These are phyloP conservation scores for Oophaga sylvatica DNA, from an alignment of 2,797 vertebrate species.

Conservation along the genomic window DNA sequence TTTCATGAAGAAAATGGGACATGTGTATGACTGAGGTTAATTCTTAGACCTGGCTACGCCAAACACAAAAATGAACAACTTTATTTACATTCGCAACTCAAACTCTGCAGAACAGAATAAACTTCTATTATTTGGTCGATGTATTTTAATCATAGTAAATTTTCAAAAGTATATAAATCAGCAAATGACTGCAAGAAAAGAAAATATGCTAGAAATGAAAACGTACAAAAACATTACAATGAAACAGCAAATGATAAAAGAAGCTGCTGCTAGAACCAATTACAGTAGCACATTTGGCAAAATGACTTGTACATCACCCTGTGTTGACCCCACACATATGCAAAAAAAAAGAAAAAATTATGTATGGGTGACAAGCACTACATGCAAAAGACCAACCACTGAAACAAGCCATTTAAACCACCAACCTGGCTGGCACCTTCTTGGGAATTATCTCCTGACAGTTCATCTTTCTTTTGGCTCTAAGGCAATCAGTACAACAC, in stretches of 20 bases:
- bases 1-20: background rate
- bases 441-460: constrained; percentile 60
- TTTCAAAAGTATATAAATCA: constrained; percentile 1
- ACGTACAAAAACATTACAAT: constrained; percentile 23
- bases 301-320: constrained; percentile 40
- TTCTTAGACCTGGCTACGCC: background rate
- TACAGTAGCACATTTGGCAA: constrained; percentile 50
- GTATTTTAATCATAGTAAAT: background rate
- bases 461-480: constrained; percentile 60
- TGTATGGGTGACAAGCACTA: constrained; percentile 56
- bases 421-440: constrained; percentile 59
- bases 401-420: constrained; percentile 50
- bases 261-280: constrained; percentile 15
- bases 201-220: constrained; percentile 7
- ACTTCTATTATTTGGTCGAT: background rate
- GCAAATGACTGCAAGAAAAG: constrained; percentile 21
- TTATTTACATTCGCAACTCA: background rate
- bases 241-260: background rate
- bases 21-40: background rate
- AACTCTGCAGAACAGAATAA: background rate
- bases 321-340: constrained; percentile 23
- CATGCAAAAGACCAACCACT: constrained; percentile 61
- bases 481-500: constrained; percentile 59
- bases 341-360: constrained; percentile 9
- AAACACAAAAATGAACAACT: background rate